Conservation (phyloP, 1,140 invertebrate species). For the Psix sp. region DNA sequence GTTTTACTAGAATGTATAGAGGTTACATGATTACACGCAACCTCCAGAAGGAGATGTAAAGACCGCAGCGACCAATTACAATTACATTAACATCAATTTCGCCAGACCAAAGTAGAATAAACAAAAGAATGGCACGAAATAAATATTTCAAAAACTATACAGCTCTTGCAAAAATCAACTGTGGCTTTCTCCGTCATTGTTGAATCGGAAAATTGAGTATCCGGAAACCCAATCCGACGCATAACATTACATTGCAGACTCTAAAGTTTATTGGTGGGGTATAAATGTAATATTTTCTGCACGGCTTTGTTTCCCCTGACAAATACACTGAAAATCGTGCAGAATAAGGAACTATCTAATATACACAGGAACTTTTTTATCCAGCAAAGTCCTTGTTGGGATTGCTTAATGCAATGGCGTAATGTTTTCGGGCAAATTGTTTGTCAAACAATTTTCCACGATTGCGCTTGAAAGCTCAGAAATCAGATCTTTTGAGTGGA, state of each 20-base stretch:
- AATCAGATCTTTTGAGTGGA: slow-evolving; percentile 3
- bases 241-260: slow-evolving; percentile 16
- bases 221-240: slow-evolving; percentile 11
- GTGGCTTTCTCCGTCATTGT: too few relatives aligned
- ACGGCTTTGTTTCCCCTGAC: slow-evolving; percentile 24
- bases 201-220: too few relatives aligned
- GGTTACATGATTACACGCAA: slow-evolving; percentile 30
- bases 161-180: too few relatives aligned
- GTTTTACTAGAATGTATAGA: slow-evolving; percentile 35
- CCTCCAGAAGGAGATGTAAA: background rate
- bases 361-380: too few relatives aligned
- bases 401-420: too few relatives aligned
- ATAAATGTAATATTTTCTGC: slow-evolving; percentile 38
- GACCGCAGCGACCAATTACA: slow-evolving; percentile 51
- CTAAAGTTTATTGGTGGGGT: slow-evolving; percentile 23
- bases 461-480: background rate
- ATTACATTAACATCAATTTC: slow-evolving; percentile 37
- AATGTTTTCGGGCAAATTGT: slow-evolving; percentile 11
- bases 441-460: slow-evolving; percentile 26
- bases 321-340: slow-evolving; percentile 33
- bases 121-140: background rate
- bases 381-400: background rate
- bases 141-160: too few relatives aligned
- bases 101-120: background rate
- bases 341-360: slow-evolving; percentile 24